A percentile compares a stretch with the other conserved stretches of the same genome.
phyloP scores from a whole-genome alignment of 2,797 vertebrate species.

The Sarcophilus harrisii region DNA sequence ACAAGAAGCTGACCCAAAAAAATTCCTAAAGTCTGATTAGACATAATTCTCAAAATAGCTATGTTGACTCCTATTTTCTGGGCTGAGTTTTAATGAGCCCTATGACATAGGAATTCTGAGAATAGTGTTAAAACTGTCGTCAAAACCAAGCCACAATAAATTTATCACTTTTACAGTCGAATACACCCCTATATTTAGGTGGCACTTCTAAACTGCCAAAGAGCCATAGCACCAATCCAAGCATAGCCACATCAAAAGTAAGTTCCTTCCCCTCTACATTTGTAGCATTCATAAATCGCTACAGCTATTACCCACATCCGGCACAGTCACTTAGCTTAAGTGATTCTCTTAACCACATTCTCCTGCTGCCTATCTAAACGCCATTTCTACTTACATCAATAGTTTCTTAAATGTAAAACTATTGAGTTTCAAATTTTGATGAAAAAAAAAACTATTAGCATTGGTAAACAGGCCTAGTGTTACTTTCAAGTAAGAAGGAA shows the following conservation, averaged over 20 bases:
- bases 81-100: background rate
- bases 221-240: constrained; percentile 6
- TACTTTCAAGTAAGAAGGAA: constrained; percentile 1
- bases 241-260: constrained; percentile 21
- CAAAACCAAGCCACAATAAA: background rate
- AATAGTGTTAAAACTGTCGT: background rate
- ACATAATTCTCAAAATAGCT: background rate
- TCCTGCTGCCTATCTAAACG: constrained; percentile 11
- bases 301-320: constrained; percentile 19
- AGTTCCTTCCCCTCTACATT: constrained; percentile 33
- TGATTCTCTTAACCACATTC: constrained; percentile 42
- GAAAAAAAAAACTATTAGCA: constrained; percentile 25
- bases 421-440: constrained; percentile 24
- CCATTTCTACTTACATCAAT: constrained; percentile 35
- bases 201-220: constrained; percentile 30
- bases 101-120: constrained; percentile 26
- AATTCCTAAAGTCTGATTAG: background rate
- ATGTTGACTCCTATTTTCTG: background rate
- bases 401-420: constrained; percentile 48
- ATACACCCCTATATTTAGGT: constrained; percentile 23
- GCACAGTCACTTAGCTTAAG: constrained; percentile 15
- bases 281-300: constrained; percentile 5
- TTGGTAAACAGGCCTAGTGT: constrained; percentile 20
- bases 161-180: constrained; percentile 31
- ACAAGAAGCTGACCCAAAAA: background rate